Base-by-base conservation (phyloP, 2,797 vertebrate species). In the Xerus rutilus region DNA sequence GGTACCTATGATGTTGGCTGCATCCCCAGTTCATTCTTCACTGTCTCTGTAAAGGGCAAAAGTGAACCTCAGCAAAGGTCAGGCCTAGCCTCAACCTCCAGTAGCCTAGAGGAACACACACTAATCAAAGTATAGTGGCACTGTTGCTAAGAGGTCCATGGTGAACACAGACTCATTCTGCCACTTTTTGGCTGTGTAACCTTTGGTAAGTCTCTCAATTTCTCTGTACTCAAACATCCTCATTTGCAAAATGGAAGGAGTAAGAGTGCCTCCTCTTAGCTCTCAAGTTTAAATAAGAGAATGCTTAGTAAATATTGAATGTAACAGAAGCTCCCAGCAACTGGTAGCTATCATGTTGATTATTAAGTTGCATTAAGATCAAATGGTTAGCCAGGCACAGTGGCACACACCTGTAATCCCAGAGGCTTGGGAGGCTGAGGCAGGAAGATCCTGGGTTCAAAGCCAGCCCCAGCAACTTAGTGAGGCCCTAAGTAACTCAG, bases 201-300 rank as follows among this genome's bases (percentile, higher is more conserved):
- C 72, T 95, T 94, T 94, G 62, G 8, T 39, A 96, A 87, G 23
- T 79, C 78, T 91, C 65, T 89, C 69, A 81, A 84, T 13, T 69
- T 70, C 39, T 10, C 88, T 45, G 57, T 92, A 39, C 57, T 52
- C 79, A 72, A 54, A 78, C 92, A 54, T 85, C 52, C 79, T 92
- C 81, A 95, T 94, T 87, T 82, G 23, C 88, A 73, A 96, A 78
- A 78, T 73, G 35, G n/a, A 93, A 69, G 30, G 39, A 54, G 43
- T 69, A 95, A 92, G 21, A 74, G 10, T 74, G 21, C 83, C 18
- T 69, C 10, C 49, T 62, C 73, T 21, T 14, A 69, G 54, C 17
- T 82, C 25, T 82, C 81, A 59, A 45, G 86, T 86, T 90, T 86
- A 86, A 96, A 85, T 85, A 39, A 47, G 17, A 70, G n/a, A 95